Conservation (phyloP, 2,888 invertebrate genomes). For the Chloroclystis v-ata region DNA sequence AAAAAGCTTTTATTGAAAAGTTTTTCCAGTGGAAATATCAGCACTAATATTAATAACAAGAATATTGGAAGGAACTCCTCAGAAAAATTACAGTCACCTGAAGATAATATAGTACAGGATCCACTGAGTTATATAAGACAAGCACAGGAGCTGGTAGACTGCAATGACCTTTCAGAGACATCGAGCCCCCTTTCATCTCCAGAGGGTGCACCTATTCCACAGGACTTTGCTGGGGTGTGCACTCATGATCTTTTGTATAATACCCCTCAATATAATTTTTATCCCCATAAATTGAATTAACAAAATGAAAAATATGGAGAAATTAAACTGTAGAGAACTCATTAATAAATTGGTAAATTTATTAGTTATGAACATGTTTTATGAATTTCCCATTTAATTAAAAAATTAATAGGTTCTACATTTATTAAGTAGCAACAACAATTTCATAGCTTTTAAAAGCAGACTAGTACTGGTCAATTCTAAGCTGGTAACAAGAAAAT, state of each 20-base stretch:
- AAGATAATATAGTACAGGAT: constrained; percentile 36
- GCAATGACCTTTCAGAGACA: not conserved
- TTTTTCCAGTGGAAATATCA: constrained; percentile 28
- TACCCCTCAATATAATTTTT: constrained; percentile 59
- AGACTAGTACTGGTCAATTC: too few species aligned
- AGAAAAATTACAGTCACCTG: constrained; percentile 11
- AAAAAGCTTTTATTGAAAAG: constrained; percentile 38
- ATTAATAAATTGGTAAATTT: too few species aligned
- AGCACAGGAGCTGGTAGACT: not conserved
- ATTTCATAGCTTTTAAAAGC: too few species aligned
- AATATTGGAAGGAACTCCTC: constrained; percentile 21
- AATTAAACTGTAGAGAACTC: too few species aligned
- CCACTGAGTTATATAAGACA: constrained; percentile 44
- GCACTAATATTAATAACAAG: constrained; percentile 23
- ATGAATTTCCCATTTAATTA: too few species aligned
- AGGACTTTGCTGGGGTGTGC: not conserved
- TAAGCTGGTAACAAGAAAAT: too few species aligned
- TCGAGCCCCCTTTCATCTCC: not conserved
- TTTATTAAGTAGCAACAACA: too few species aligned
- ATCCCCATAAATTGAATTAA: constrained; percentile 57
- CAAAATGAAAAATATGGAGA: too few species aligned
- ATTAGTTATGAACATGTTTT: too few species aligned
- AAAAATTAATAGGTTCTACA: too few species aligned
- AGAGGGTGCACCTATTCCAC: not conserved
- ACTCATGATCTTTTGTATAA: constrained; percentile 26